Base-by-base conservation (phyloP, 2,113 vertebrate species). In the Larimichthys polyactis region DNA sequence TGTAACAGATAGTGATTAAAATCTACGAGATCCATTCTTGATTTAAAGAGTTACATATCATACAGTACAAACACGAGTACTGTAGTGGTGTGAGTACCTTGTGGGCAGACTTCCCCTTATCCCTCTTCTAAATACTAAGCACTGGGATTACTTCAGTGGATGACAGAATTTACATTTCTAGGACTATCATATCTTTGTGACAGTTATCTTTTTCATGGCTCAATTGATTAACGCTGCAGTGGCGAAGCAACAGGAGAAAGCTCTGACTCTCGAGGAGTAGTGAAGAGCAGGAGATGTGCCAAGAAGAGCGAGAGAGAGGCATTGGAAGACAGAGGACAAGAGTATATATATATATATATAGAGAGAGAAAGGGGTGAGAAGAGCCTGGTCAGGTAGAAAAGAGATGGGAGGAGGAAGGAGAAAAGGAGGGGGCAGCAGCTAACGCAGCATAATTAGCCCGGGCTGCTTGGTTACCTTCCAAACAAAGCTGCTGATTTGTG, bases 401-500 rank as follows among this genome's bases (percentile, higher is more conserved):
- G 62, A 27, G 75, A 79, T 57, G 52, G 74, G 75, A 79, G 65
- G 58, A 60, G 71, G 78, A 68, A 60, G 77, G 67, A 63, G 84
- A 29, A 66, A 63, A 81, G 57, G 88, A 81, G 78, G 85, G 80
- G 75, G 88, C 77, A 91, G 83, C 64, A 91, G 91, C 93, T 83
- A 94, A 88, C 83, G 58, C 93, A 95, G 94, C 91, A 94, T 95
- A 95, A 95, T 95, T 92, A 94, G 83, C 72, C 75, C 0, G 67
- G 89, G 93, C 94, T 95, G 94, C 95, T 95, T 95, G 93, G 95
- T 95, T 95, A 95, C 94, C 93, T 91, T 94, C 91, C 93, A 95
- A 96, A 95, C 95, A 95, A 94, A 95, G 94, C 91, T 87, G 90
- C 92, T 93, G 95, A 95, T 95, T 93, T 92, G 93, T 89, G 80